Percentiles rank a stretch among this genome's conserved stretches.
These are phyloP conservation scores for Noctua janthe DNA, from an alignment of 2,888 invertebrate species.

Conservation along the genomic window DNA sequence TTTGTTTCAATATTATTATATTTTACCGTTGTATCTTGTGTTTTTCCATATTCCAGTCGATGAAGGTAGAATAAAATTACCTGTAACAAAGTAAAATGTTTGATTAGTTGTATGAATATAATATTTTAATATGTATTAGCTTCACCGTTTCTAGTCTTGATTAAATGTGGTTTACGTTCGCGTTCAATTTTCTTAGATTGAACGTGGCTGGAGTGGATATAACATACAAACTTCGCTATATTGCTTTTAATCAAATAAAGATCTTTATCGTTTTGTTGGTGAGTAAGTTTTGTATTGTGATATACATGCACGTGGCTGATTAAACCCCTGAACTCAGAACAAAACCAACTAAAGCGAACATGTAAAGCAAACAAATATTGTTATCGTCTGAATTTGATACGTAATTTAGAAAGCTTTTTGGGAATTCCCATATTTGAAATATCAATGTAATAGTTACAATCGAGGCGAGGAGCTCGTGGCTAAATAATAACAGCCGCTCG, in stretches of 20 bases:
- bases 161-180: constrained; percentile 37
- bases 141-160: constrained; percentile 35
- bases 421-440: background rate
- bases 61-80: constrained; percentile 47
- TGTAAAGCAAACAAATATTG: background rate
- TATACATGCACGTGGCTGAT: background rate
- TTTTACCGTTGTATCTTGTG: constrained; percentile 33
- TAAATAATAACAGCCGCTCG: too few relatives aligned
- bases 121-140: constrained; percentile 24
- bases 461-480: too few relatives aligned
- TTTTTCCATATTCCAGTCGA: constrained; percentile 30
- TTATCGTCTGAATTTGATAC: background rate
- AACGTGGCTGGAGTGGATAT: constrained; percentile 6
- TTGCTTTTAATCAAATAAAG: constrained; percentile 28
- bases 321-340: constrained; percentile 3
- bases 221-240: background rate
- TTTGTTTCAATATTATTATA: constrained; percentile 45
- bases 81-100: constrained; percentile 61
- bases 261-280: background rate
- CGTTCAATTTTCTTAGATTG: constrained; percentile 7
- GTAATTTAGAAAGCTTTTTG: background rate
- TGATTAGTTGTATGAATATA: constrained; percentile 45
- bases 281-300: background rate
- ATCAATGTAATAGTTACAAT: background rate
- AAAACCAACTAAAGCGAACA: background rate